phyloP scores from a whole-genome alignment of 2,888 invertebrate species.

The Agonopterix heracliana region DNA sequence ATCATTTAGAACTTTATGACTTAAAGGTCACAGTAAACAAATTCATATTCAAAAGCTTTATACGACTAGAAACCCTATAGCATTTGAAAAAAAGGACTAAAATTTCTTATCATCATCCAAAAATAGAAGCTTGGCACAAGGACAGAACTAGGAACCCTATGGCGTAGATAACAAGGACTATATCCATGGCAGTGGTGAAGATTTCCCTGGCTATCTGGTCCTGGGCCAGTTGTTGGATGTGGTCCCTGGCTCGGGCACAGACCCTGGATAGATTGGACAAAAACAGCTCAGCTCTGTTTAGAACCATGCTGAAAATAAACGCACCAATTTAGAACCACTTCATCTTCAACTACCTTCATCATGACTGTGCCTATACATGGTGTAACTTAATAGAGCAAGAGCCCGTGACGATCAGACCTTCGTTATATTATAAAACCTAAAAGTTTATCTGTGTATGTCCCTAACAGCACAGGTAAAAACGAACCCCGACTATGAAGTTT shows the following conservation, averaged over 20 bases:
- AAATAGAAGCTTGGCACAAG: constrained; percentile 36
- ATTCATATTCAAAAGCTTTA: too few species aligned
- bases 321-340: too few species aligned
- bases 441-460: too few species aligned
- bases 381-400: not conserved
- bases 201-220: constrained; percentile 39
- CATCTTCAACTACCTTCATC: too few species aligned
- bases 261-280: constrained; percentile 24
- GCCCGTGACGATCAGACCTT: too few species aligned
- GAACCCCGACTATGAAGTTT: too few species aligned
- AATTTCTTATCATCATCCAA: not conserved
- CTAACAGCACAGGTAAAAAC: too few species aligned
- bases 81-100: too few species aligned
- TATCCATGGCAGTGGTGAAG: constrained; percentile 47
- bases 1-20: too few species aligned
- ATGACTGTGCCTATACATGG: not conserved
- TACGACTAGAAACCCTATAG: too few species aligned
- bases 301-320: constrained; percentile 28
- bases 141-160: constrained; percentile 53
- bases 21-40: too few species aligned
- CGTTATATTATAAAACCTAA: too few species aligned
- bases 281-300: constrained; percentile 30
- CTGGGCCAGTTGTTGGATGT: constrained; percentile 27
- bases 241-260: constrained; percentile 20
- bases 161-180: constrained; percentile 49